Evolutionary conservation across 2,113 vertebrate species (phyloP).

Genomic region (Malurus cyaneus): DNA sequence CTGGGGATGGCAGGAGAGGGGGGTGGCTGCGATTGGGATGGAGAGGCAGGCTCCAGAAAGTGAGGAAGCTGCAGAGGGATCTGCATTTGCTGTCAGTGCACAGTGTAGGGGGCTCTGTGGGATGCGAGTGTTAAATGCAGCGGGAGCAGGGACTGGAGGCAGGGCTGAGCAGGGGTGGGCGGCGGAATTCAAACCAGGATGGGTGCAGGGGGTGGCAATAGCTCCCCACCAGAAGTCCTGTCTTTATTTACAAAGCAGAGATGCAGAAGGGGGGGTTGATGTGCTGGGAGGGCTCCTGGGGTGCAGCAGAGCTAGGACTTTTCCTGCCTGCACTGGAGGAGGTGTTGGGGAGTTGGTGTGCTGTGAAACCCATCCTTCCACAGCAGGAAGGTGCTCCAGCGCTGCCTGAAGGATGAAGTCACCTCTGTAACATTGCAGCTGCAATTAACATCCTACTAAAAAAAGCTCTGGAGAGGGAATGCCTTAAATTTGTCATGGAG

Average conservation of each 20-base stretch:
- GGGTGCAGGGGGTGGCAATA: background rate
- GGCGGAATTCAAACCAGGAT: background rate
- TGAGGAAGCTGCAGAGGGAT: background rate
- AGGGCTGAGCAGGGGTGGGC: background rate
- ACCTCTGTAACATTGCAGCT: background rate
- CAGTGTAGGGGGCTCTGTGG: background rate
- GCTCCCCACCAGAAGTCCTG: fast-evolving
- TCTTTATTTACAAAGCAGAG: background rate
- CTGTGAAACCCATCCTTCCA: background rate
- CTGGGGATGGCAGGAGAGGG: background rate
- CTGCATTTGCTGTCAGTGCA: fast-evolving
- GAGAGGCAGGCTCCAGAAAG: background rate
- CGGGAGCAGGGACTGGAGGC: background rate
- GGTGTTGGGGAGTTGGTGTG: background rate
- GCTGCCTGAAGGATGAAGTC: background rate
- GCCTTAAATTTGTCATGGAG: background rate
- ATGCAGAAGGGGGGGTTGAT: background rate
- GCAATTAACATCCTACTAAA: background rate
- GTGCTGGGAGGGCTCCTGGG: background rate
- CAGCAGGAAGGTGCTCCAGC: background rate
- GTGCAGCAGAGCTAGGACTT: background rate
- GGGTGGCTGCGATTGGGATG: background rate
- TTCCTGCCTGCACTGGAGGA: background rate
- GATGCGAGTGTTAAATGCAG: background rate
- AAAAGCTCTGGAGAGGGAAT: background rate